Evolutionary conservation across 2,113 vertebrate species (phyloP).

Genomic region (Motacilla tschutschensis): DNA sequence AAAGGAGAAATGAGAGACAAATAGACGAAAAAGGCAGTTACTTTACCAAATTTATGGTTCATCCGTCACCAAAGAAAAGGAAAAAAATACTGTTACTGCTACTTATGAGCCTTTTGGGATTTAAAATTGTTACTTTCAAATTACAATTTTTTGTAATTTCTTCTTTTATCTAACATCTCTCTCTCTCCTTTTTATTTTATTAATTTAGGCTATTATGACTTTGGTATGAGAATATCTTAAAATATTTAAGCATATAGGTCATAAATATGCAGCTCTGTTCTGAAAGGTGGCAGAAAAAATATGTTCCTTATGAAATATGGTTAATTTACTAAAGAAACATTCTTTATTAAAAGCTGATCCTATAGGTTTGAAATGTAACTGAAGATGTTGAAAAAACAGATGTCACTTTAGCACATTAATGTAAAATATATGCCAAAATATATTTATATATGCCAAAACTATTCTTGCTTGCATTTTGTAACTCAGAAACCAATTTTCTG

Average conservation of each 20-base stretch:
- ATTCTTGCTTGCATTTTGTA: neutral
- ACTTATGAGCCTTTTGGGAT: neutral
- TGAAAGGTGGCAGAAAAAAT: neutral
- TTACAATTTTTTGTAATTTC: neutral
- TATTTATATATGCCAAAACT: neutral
- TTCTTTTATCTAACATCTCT: neutral
- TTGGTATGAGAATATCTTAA: neutral
- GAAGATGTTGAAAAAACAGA: neutral
- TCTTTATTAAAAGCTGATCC: neutral
- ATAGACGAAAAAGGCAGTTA: neutral
- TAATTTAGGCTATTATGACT: neutral
- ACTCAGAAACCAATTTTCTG: neutral
- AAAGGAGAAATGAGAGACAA: neutral
- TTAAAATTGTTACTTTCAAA: neutral
- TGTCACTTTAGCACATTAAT: neutral
- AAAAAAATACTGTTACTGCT: neutral
- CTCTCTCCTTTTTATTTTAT: neutral
- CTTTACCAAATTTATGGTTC: neutral
- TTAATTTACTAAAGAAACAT: neutral
- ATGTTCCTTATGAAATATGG: neutral
- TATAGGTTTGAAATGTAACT: neutral
- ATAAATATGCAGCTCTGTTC: neutral
- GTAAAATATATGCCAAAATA: neutral
- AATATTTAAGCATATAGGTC: neutral
- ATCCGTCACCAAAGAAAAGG: neutral